Base-by-base conservation (phyloP, 2,797 vertebrate species). In the Botia almorhae region DNA sequence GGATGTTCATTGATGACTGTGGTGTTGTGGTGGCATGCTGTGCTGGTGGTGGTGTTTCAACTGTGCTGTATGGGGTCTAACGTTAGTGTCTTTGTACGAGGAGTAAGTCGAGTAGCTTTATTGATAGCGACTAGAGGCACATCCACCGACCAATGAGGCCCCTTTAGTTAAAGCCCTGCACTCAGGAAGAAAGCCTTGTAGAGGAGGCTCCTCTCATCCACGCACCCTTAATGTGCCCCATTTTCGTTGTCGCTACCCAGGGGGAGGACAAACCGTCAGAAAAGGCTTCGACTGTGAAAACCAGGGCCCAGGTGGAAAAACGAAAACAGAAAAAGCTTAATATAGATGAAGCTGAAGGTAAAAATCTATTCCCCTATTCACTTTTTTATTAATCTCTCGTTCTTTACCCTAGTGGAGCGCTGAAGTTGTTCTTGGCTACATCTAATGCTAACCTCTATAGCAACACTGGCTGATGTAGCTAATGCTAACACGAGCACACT, bases 301-400 rank as follows among this genome's bases (percentile, higher is more conserved):
- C 96, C 92, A 94, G 92, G 93, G 95, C 94, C 93, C 96, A 96
- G 91, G 91, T 93, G 94, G 97, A 96, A 91, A 96, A 95, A 94
- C 96, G 96, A 95, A 97, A 96, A 92, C 90, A 95, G 96, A 97
- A 97, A 96, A 97, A 97, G 95, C 97, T 98, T 95, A 99, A 99
- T 96, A 96, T 99, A 97, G 97, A 99, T 90, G 98, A 99, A 98
- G 98, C 97, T 89, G 97, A 99, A 98, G 98, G 97, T 99, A 98
- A 94, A 90, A 79, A 87, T 21, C 88, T 19, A 73, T 72, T 76
- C 80, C 81, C 82, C 83, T 82, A 26, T 83, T 85, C 58, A 82
- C 63, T 85, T 76, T 85, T 85, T 80, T 69, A 83, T 72, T 70
- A 77, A 69, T 74, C 78, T 85, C 21, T 72, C 7, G 74, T 46